Evolutionary conservation across 2,113 vertebrate genomes (phyloP).

Genomic region (Pteronura brasiliensis): DNA sequence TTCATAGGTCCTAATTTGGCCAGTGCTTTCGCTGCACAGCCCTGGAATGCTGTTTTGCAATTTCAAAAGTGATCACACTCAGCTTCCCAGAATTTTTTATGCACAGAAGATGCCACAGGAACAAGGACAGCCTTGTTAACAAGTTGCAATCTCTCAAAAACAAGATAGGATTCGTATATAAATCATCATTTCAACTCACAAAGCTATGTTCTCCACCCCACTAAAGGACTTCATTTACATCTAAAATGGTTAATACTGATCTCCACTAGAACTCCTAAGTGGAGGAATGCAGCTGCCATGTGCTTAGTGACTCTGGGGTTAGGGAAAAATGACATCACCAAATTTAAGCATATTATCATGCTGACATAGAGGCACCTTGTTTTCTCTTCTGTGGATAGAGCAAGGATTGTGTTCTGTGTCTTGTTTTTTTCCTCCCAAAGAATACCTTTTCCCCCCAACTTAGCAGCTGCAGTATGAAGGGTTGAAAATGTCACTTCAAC

Average conservation of each 20-base stretch:
- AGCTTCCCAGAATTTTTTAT: slow-evolving; percentile 91
- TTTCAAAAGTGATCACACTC: slow-evolving; percentile 94
- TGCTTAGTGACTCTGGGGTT: slow-evolving; percentile 94
- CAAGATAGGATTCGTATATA: slow-evolving; percentile 96
- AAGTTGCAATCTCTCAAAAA: slow-evolving; percentile 84
- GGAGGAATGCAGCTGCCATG: slow-evolving; percentile 94
- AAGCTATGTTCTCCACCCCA: slow-evolving; percentile 91
- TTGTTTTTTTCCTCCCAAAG: slow-evolving; percentile 86
- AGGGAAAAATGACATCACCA: slow-evolving; percentile 93
- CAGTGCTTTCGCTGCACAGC: slow-evolving; percentile 82
- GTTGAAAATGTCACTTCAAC: slow-evolving; percentile 96
- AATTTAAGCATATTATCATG: slow-evolving; percentile 91
- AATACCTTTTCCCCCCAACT: slow-evolving; percentile 86
- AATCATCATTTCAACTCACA: slow-evolving; percentile 95
- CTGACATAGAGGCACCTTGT: slow-evolving; percentile 99
- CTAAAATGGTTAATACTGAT: slow-evolving; percentile 92
- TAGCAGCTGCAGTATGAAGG: slow-evolving; percentile 92
- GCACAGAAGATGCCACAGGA: slow-evolving; percentile 90
- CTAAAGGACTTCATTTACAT: slow-evolving; percentile 92
- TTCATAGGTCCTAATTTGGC: slow-evolving; percentile 83
- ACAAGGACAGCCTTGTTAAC: slow-evolving; percentile 96
- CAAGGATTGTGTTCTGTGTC: slow-evolving; percentile 88
- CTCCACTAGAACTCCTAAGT: slow-evolving; percentile 85
- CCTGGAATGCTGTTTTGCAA: slow-evolving; percentile 90
- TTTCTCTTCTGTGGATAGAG: slow-evolving; percentile 88